Percentiles rank a stretch among this genome's conserved stretches.
Evolutionary conservation across 2,888 invertebrate species (phyloP).

Genomic region (Mongoloraphidia duomilia): DNA sequence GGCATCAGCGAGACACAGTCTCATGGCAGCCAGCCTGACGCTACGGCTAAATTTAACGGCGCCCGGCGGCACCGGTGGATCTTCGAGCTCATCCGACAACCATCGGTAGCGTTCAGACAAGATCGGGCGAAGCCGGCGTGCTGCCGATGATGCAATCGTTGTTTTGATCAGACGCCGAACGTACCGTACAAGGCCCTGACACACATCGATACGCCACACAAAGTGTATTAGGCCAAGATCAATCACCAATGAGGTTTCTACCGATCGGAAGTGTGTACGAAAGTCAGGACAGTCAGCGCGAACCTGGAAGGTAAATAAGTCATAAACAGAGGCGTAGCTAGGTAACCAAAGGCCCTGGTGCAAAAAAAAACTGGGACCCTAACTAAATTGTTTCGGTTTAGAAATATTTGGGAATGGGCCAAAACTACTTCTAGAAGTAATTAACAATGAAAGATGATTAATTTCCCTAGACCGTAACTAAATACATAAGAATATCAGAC

Average conservation of each 20-base stretch:
- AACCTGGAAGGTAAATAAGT: constrained; percentile 37
- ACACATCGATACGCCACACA: constrained; percentile 58
- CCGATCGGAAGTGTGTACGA: constrained; percentile 62
- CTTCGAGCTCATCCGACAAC: constrained; percentile 16
- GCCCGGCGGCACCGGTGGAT: constrained; percentile 61
- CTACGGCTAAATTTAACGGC: constrained; percentile 62
- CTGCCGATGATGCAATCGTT: background rate
- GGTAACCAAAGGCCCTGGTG: too few species aligned
- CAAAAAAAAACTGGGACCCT: too few species aligned
- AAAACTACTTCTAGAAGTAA: too few species aligned
- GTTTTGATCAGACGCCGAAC: constrained; percentile 22
- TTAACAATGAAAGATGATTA: too few species aligned
- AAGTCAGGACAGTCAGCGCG: constrained; percentile 72
- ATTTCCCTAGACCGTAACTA: too few species aligned
- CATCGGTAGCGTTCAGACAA: background rate
- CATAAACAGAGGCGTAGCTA: too few species aligned
- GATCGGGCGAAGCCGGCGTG: background rate
- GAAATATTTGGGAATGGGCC: too few species aligned
- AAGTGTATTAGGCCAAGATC: constrained; percentile 48
- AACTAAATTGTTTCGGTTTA: too few species aligned
- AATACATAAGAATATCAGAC: too few species aligned
- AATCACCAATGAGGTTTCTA: constrained; percentile 61
- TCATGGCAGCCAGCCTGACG: constrained; percentile 43
- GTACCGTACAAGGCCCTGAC: constrained; percentile 55
- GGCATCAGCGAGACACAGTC: constrained; percentile 50